These are phyloP conservation scores for Hemibagrus wyckioides DNA, from an alignment of 2,113 vertebrate species.

Conservation along the genomic window DNA sequence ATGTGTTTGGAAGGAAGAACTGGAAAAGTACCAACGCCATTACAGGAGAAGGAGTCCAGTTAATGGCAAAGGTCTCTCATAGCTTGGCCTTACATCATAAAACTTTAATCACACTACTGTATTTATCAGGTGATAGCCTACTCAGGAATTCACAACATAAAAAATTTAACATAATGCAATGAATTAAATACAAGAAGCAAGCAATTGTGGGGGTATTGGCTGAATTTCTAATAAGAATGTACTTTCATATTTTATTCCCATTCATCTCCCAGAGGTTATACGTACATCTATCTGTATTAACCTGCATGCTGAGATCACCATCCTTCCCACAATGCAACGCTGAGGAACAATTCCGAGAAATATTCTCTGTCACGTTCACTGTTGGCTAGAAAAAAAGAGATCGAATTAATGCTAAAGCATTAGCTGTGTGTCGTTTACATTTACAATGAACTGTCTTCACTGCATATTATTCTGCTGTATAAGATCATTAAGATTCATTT, in stretches of 20 bases:
- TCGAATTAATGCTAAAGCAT: not conserved
- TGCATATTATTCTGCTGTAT: not conserved
- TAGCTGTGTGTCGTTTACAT: not conserved
- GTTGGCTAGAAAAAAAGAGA: slow-evolving; percentile 52
- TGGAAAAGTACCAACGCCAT: not conserved
- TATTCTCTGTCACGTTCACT: slow-evolving; percentile 39
- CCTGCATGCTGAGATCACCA: slow-evolving; percentile 37
- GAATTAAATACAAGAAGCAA: not conserved
- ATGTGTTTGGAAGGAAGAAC: not conserved
- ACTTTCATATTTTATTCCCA: not conserved
- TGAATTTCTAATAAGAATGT: not conserved
- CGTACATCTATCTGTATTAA: slow-evolving; percentile 64
- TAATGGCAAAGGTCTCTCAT: not conserved
- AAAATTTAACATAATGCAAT: not conserved
- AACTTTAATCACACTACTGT: not conserved
- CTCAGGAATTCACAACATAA: not conserved
- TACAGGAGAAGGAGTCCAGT: not conserved
- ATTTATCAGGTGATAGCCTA: not conserved
- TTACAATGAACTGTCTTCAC: not conserved
- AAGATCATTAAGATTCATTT: not conserved
- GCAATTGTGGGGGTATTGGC: not conserved
- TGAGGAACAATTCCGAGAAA: slow-evolving; percentile 59
- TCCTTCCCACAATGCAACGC: slow-evolving; percentile 50
- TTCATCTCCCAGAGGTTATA: slow-evolving; percentile 26
- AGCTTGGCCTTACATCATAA: not conserved